Evolutionary conservation across 2,888 invertebrate species (phyloP), one percentile per base, ranked within the genome.

Genomic region (Graphium colonna): DNA sequence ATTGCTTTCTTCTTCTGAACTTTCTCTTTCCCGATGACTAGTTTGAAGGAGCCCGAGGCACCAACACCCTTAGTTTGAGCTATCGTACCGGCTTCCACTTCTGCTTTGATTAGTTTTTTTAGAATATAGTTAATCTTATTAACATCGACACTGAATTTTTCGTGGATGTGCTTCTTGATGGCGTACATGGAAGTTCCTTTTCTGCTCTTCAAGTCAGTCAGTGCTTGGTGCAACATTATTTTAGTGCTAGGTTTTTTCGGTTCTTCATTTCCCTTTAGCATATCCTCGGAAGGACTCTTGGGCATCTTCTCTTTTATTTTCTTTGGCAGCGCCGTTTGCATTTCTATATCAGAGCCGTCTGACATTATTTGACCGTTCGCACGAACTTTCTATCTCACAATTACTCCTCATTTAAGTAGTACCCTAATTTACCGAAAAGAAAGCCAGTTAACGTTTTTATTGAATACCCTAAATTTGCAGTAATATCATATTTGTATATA

Each of bases 111-210:
- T 0, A 66, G 60, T 56, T 80, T 86, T 50, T 86, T 88, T 1
- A 88, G 82, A 0, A 77, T 52, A 53, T 74, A 72, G 5, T 77
- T 80, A 0, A 73, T 59, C 65, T 77, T 85, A 0, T 77, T 75
- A 0, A 71, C 70, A 38, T 88, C 72, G 0, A 81, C 75, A 0
- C 69, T 57, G 51, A 73, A 79, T 50, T 73, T 82, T 13, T 74
- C 78, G 1, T 69, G 65, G 3, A 88, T 64, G 26, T 74, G 77
- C 33, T 85, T 87, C 57, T 87, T 88, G 1, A 88, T 80, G 0
- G 88, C 88, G 36, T 84, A 68, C 0, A 85, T 38, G 0, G 88
- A 88, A 0, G 79, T 77, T 0, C 88, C 88, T 64, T 87, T 88
- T 33, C 85, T 64, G 0, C 61, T 69, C 12, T 79, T 77, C 0